Conservation (phyloP, 1,140 invertebrate genomes). For the Galleria mellonella region DNA sequence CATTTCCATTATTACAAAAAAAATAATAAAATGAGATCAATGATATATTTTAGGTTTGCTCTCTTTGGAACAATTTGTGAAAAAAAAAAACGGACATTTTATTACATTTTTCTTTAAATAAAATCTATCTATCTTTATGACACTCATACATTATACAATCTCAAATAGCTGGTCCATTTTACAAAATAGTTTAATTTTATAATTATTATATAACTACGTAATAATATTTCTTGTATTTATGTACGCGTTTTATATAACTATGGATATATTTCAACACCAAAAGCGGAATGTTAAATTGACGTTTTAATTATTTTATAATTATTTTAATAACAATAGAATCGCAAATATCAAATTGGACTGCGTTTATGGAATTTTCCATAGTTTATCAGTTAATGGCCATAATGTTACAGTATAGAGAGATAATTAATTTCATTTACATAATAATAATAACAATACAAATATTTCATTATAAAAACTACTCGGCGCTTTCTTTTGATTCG, state of each 20-base stretch:
- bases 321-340: no score
- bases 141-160: slow-evolving; percentile 1
- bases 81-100: slow-evolving; percentile 38
- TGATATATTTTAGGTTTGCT: slow-evolving; percentile 67
- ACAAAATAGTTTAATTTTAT: slow-evolving; percentile 16
- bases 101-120: slow-evolving; percentile 22
- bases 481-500: no score
- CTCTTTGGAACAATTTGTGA: slow-evolving; percentile 69
- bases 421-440: no score
- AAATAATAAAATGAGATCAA: slow-evolving; percentile 67
- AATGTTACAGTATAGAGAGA: no score
- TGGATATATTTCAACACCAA: slow-evolving; percentile 31
- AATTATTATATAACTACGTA: slow-evolving; percentile 9
- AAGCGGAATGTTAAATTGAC: slow-evolving; percentile 51
- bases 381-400: no score
- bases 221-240: slow-evolving; percentile 10
- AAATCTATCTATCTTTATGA: slow-evolving; percentile 28
- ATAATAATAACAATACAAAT: no score
- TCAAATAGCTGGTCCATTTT: slow-evolving; percentile 23
- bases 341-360: no score
- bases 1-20: slow-evolving; percentile 60
- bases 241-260: slow-evolving; percentile 11
- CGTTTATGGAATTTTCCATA: no score
- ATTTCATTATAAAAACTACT: no score
- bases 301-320: slow-evolving; percentile 8